Evolutionary conservation across 2,797 vertebrate species (phyloP).

Genomic region (Poeciliopsis paucimaculata): DNA sequence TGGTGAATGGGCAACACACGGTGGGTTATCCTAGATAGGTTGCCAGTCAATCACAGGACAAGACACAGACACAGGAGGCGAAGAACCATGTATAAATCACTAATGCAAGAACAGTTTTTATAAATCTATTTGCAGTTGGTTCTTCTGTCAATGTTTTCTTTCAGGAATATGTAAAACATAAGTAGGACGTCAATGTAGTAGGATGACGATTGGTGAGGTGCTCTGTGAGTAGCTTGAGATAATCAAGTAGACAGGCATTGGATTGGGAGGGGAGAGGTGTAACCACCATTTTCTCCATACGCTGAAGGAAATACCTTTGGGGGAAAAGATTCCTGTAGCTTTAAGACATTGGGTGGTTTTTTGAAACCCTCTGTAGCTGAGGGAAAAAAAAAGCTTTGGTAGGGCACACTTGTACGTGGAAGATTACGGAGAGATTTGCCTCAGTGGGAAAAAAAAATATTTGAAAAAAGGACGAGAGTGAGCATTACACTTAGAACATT

Average conservation of each 20-base stretch:
- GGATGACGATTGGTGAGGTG: constrained; percentile 24
- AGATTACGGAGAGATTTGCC: constrained; percentile 69
- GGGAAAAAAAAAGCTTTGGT: neutral
- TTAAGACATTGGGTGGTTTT: constrained; percentile 42
- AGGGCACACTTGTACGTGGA: constrained; percentile 15
- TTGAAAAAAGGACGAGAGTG: constrained; percentile 51
- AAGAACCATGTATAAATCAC: neutral
- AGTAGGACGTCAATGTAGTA: neutral
- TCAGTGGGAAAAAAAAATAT: constrained; percentile 43
- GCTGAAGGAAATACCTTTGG: constrained; percentile 46
- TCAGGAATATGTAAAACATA: constrained; percentile 12
- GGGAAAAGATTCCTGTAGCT: constrained; percentile 37
- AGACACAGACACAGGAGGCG: neutral
- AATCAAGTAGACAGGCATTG: constrained; percentile 40
- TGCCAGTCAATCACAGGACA: neutral
- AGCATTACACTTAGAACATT: constrained; percentile 43
- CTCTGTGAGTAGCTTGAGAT: constrained; percentile 35
- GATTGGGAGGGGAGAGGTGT: constrained; percentile 31
- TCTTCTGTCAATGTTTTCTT: neutral
- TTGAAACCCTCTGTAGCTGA: constrained; percentile 37
- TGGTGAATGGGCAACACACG: neutral
- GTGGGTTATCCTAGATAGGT: neutral
- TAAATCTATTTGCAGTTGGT: constrained; percentile 1
- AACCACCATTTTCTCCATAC: constrained; percentile 60
- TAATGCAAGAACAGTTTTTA: neutral